Evolutionary conservation across 2,797 vertebrate genomes (phyloP).

Genomic region (Scolopax rusticola): DNA sequence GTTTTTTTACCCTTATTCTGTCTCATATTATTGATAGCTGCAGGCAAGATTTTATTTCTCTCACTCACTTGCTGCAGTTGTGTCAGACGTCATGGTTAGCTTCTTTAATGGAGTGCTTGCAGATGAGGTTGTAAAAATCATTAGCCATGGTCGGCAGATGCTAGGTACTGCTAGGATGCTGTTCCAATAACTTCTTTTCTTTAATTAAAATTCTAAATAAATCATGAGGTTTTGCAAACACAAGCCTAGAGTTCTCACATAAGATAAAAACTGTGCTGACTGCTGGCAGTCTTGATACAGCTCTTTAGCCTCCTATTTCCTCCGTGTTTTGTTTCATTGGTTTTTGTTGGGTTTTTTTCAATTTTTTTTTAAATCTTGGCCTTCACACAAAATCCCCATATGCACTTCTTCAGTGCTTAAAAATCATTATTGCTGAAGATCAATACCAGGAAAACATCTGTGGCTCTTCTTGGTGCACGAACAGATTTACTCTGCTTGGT

Average conservation of each 20-base stretch:
- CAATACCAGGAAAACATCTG: slow-evolving; percentile 62
- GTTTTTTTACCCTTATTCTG: background rate
- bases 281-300: background rate
- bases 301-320: slow-evolving; percentile 15
- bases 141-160: slow-evolving; percentile 36
- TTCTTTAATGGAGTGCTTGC: slow-evolving; percentile 61
- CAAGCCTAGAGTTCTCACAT: background rate
- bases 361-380: background rate
- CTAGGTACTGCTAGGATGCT: slow-evolving; percentile 27
- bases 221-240: slow-evolving; percentile 62
- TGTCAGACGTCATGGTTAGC: background rate
- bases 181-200: slow-evolving; percentile 59
- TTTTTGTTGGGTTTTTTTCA: background rate
- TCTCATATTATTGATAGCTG: background rate
- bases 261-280: slow-evolving; percentile 34
- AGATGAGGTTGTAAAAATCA: slow-evolving; percentile 66
- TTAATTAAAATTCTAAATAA: slow-evolving; percentile 76
- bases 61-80: slow-evolving; percentile 22
- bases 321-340: background rate
- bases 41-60: slow-evolving; percentile 13
- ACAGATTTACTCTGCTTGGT: background rate
- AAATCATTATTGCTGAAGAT: slow-evolving; percentile 63
- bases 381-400: slow-evolving; percentile 45
- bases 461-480: slow-evolving; percentile 8
- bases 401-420: slow-evolving; percentile 41